phyloP scores from a whole-genome alignment of 2,888 invertebrate genomes.

The Amaurobius ferox region DNA sequence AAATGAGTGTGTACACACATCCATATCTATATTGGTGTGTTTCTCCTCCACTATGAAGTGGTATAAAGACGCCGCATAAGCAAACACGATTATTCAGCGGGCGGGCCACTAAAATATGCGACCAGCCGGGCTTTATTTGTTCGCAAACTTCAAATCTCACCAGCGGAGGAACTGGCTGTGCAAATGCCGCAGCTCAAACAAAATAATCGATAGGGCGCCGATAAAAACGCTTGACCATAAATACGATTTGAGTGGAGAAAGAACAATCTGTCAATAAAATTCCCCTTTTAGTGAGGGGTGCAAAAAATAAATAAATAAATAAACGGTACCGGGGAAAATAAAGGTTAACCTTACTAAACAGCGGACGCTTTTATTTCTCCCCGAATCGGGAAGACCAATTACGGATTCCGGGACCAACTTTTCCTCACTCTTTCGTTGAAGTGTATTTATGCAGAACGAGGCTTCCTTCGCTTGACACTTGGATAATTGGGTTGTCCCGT shows the following conservation, averaged over 20 bases:
- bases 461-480: slow-evolving; percentile 63
- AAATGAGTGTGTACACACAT: slow-evolving; percentile 70
- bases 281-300: slow-evolving; percentile 34
- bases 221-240: slow-evolving; percentile 31
- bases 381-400: slow-evolving; percentile 59
- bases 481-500: slow-evolving; percentile 70
- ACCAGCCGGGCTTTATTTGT: slow-evolving; percentile 64
- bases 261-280: slow-evolving; percentile 67
- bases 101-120: slow-evolving; percentile 63
- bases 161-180: slow-evolving; percentile 53
- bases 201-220: slow-evolving; percentile 47
- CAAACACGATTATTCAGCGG: slow-evolving; percentile 65
- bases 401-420: slow-evolving; percentile 69
- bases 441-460: slow-evolving; percentile 70
- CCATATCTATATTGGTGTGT: slow-evolving; percentile 59
- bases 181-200: slow-evolving; percentile 42
- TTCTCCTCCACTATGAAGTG: slow-evolving; percentile 9
- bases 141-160: slow-evolving; percentile 44
- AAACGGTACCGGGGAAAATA: slow-evolving; percentile 44
- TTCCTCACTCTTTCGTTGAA: slow-evolving; percentile 58
- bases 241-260: slow-evolving; percentile 39
- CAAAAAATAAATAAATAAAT: slow-evolving; percentile 11
- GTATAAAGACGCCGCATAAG: slow-evolving; percentile 69
- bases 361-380: slow-evolving; percentile 58
- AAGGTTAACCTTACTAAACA: slow-evolving; percentile 61